Evolutionary conservation across 2,113 vertebrate species (phyloP).

Genomic region (Podarcis muralis): DNA sequence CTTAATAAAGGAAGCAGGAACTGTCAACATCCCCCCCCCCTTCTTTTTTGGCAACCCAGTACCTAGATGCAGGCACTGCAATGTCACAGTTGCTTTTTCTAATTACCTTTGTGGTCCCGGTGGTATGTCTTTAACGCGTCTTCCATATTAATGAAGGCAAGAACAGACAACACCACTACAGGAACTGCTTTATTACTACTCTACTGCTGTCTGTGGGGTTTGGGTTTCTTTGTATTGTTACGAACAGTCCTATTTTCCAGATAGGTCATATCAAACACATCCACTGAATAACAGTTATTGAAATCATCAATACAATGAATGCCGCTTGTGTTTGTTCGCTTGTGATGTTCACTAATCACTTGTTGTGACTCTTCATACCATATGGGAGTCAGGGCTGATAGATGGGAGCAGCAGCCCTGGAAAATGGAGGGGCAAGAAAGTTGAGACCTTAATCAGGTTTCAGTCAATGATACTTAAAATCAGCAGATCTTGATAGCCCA

Average conservation of each 20-base stretch:
- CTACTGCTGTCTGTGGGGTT: conserved; percentile 78
- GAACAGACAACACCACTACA: conserved; percentile 80
- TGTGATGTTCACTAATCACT: conserved; percentile 79
- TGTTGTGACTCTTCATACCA: conserved; percentile 81
- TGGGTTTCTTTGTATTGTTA: conserved; percentile 53
- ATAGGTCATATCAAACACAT: conserved; percentile 92
- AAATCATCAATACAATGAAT: conserved; percentile 90
- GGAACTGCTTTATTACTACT: conserved; percentile 79
- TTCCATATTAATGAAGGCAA: conserved; percentile 80
- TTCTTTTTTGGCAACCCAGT: conserved; percentile 65
- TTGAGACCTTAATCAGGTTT: conserved; percentile 78
- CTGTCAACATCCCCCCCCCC: conserved; percentile 61
- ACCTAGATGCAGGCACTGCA: conserved; percentile 63
- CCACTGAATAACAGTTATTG: conserved; percentile 92
- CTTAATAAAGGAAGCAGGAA: conserved; percentile 60
- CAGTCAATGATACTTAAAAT: conserved; percentile 78
- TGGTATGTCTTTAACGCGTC: conserved; percentile 65
- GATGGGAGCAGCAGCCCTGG: conserved; percentile 71
- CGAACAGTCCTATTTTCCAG: background rate
- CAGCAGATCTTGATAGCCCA: conserved; percentile 83
- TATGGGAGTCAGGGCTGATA: conserved; percentile 76
- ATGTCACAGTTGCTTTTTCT: conserved; percentile 68
- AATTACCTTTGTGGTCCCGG: conserved; percentile 66
- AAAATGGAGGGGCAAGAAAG: conserved; percentile 72
- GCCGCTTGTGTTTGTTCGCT: conserved; percentile 79